These are phyloP conservation scores for Sebastolobus altivelis DNA, from an alignment of 2,797 vertebrate species.

Conservation along the genomic window DNA sequence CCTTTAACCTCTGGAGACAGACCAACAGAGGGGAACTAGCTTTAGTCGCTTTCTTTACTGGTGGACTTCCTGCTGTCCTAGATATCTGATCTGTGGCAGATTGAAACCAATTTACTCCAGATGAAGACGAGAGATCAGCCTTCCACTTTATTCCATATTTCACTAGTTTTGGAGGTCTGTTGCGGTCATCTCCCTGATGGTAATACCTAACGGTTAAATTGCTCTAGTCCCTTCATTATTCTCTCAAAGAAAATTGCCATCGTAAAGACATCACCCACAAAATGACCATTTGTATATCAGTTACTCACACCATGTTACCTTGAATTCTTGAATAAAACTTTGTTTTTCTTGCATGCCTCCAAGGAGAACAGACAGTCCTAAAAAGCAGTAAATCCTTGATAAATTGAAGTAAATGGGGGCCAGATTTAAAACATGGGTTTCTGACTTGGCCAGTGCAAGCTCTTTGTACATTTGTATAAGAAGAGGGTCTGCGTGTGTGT, in stretches of 20 bases:
- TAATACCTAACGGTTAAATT: not conserved
- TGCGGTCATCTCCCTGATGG: not conserved
- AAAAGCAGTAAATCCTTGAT: not conserved
- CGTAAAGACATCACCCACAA: constrained; percentile 15
- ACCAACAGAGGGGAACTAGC: constrained; percentile 23
- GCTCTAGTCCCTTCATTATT: not conserved
- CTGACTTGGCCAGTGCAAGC: constrained; percentile 21
- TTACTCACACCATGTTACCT: no score
- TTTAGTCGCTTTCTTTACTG: constrained; percentile 16
- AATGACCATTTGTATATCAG: not conserved
- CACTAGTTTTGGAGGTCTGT: not conserved
- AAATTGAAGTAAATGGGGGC: not conserved
- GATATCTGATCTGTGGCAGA: constrained; percentile 36
- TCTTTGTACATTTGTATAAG: constrained; percentile 62
- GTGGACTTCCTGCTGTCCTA: constrained; percentile 2
- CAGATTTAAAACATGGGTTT: constrained; percentile 1
- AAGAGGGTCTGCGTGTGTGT: constrained; percentile 52
- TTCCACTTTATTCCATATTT: constrained; percentile 5
- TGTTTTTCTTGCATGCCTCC: not conserved
- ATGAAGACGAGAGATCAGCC: constrained; percentile 5
- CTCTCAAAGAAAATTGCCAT: not conserved
- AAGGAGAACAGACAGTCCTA: not conserved
- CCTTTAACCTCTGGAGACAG: constrained; percentile 44
- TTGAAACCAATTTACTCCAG: not conserved
- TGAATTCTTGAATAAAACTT: not conserved